phyloP scores from a whole-genome alignment of 2,797 vertebrate species.

The Tragopan temminckii region DNA sequence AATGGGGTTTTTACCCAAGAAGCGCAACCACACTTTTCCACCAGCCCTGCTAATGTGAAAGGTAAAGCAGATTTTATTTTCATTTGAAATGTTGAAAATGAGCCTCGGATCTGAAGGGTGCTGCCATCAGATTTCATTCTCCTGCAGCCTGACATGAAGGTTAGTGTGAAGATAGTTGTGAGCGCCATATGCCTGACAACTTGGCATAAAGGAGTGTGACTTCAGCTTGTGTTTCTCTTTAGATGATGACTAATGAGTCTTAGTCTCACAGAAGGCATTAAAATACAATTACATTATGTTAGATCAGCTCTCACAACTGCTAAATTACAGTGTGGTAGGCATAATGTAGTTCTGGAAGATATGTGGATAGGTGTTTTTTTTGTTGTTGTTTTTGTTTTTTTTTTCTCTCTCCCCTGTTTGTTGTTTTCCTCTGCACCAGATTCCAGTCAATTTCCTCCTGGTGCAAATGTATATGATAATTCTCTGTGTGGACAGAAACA shows the following conservation, averaged over 20 bases:
- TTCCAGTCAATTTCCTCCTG: constrained; percentile 69
- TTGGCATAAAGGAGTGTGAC: constrained; percentile 32
- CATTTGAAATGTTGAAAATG: neutral
- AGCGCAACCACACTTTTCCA: neutral
- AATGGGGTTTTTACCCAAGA: neutral
- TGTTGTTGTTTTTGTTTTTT: neutral
- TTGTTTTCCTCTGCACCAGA: constrained; percentile 1
- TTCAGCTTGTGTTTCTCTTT: constrained; percentile 57
- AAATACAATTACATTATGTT: constrained; percentile 67
- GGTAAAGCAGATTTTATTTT: neutral
- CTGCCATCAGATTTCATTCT: neutral
- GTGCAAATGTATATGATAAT: constrained; percentile 67
- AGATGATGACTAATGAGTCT: constrained; percentile 70
- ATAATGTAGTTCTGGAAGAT: constrained; percentile 8
- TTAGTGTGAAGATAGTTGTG: neutral
- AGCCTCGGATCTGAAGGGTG: neutral
- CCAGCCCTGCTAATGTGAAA: neutral
- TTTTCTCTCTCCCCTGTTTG: neutral
- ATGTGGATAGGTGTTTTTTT: neutral
- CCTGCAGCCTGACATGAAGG: neutral
- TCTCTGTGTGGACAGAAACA: constrained; percentile 54
- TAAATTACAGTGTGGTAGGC: constrained; percentile 43
- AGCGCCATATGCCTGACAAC: neutral
- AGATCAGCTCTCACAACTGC: constrained; percentile 67
- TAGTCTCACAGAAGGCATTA: constrained; percentile 61